Conservation (phyloP, 2,113 vertebrate species). For the Ibidorhyncha struthersii region DNA sequence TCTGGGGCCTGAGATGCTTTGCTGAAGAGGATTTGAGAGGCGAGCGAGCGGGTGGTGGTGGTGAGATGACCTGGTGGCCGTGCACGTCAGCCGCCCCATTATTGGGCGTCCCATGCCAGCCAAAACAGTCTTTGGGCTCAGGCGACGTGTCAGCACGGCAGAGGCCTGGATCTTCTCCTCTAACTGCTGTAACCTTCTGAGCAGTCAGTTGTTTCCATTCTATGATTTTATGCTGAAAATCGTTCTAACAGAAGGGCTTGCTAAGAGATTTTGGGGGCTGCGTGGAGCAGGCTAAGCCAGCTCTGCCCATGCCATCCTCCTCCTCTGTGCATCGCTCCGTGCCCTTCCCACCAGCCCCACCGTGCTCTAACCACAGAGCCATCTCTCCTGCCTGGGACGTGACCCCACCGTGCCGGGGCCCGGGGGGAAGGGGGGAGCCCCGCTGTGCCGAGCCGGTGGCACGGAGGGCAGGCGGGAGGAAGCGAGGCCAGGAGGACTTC, state of each 20-base stretch:
- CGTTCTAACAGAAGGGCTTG: background rate
- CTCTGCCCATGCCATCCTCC: background rate
- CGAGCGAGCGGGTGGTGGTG: rapidly evolving
- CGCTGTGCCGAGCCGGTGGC: background rate
- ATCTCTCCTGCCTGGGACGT: background rate
- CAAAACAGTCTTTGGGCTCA: background rate
- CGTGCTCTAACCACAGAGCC: background rate
- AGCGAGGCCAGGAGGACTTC: background rate
- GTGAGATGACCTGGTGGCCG: background rate
- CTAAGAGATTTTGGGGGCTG: background rate
- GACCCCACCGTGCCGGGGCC: rapidly evolving
- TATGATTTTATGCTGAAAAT: background rate
- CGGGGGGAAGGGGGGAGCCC: background rate
- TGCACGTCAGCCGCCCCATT: rapidly evolving
- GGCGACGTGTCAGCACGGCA: rapidly evolving
- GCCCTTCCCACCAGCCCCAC: background rate
- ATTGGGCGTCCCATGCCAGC: rapidly evolving
- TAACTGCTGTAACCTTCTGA: background rate
- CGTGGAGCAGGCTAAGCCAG: background rate
- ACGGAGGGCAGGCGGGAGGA: background rate
- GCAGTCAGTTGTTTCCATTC: background rate
- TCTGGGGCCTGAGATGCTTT: background rate
- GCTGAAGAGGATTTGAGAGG: background rate
- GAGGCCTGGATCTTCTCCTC: background rate
- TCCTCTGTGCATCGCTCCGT: background rate